These are phyloP conservation scores for Imbricaverruca yamaguchii DNA, from an alignment of 2,888 invertebrate species.

Conservation along the genomic window DNA sequence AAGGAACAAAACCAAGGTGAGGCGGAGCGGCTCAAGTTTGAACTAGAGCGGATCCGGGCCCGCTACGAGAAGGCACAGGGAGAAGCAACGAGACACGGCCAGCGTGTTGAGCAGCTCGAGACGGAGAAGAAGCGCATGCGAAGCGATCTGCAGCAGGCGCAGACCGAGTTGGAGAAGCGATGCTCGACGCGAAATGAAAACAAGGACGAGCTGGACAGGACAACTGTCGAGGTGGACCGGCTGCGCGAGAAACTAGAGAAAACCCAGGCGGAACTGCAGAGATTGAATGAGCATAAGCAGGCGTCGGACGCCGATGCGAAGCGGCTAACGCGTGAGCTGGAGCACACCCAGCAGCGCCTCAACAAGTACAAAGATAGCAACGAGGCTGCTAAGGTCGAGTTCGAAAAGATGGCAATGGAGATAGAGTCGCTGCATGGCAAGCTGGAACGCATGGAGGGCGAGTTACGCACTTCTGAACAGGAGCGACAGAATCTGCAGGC, in stretches of 20 bases:
- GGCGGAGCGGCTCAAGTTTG: conserved; percentile 44
- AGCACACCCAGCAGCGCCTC: conserved; percentile 74
- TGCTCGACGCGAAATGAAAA: conserved; percentile 34
- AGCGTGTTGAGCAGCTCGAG: conserved; percentile 37
- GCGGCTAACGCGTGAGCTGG: conserved; percentile 40
- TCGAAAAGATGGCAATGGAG: conserved; percentile 74
- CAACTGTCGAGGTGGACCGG: conserved; percentile 52
- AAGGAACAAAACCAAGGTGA: conserved; percentile 37
- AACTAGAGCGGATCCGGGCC: conserved; percentile 61
- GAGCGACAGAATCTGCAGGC: conserved; percentile 49
- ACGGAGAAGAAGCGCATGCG: conserved; percentile 50
- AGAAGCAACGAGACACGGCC: conserved; percentile 50
- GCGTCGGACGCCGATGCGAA: conserved; percentile 23
- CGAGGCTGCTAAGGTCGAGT: conserved; percentile 73
- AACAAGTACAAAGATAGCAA: conserved; percentile 75
- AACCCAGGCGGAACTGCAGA: conserved; percentile 36
- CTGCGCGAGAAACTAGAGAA: conserved; percentile 36
- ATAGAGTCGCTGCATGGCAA: conserved; percentile 71
- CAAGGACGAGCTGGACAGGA: conserved; percentile 35
- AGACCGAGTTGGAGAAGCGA: conserved; percentile 35
- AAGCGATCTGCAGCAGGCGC: conserved; percentile 35
- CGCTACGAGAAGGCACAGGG: conserved; percentile 37
- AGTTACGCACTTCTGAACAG: conserved; percentile 46
- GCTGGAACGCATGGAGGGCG: conserved; percentile 56
- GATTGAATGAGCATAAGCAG: conserved; percentile 28